Evolutionary conservation across 2,888 invertebrate genomes (phyloP).

Genomic region (Oeneis ivallda): DNA sequence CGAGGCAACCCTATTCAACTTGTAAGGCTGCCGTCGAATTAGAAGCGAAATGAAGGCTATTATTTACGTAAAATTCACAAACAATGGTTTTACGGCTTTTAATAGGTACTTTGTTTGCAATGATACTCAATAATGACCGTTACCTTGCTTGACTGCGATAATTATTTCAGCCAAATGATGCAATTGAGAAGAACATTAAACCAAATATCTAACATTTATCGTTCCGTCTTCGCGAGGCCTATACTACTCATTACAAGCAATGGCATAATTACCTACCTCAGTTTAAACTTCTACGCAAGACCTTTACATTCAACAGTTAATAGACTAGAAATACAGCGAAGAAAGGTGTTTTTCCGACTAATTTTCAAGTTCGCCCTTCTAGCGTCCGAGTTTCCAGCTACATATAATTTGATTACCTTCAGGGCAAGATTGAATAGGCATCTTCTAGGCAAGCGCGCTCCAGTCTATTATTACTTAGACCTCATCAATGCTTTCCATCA

Average conservation of each 20-base stretch:
- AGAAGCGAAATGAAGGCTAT: slow-evolving; percentile 24
- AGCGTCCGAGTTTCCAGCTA: no score
- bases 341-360: no score
- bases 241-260: neutral
- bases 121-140: slow-evolving; percentile 27
- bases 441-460: no score
- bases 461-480: no score
- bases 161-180: neutral
- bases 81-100: slow-evolving; percentile 14
- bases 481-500: no score
- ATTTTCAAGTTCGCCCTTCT: no score
- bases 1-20: slow-evolving; percentile 13
- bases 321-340: no score
- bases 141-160: neutral
- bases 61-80: slow-evolving; percentile 22
- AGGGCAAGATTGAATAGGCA: no score
- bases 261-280: no score
- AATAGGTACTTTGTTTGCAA: slow-evolving; percentile 17
- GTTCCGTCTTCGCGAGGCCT: neutral
- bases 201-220: neutral
- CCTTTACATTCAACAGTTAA: no score
- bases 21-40: slow-evolving; percentile 19
- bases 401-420: no score
- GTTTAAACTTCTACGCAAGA: no score
- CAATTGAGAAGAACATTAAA: neutral